Evolutionary conservation across 2,113 vertebrate species (phyloP).

Genomic region (Suricata suricatta): DNA sequence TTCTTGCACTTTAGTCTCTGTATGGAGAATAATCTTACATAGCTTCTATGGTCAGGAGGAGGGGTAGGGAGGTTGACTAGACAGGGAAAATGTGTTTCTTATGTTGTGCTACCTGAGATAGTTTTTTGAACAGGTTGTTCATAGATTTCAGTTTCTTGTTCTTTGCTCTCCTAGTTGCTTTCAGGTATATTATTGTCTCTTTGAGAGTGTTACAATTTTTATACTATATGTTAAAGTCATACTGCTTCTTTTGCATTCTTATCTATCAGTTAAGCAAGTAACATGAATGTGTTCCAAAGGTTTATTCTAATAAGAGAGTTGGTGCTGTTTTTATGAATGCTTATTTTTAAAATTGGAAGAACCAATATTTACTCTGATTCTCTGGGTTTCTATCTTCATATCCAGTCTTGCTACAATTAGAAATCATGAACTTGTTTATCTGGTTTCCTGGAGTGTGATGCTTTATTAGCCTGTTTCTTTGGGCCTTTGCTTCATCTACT

Average conservation of each 20-base stretch:
- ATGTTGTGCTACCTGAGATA: background rate
- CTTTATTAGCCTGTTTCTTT: conserved; percentile 90
- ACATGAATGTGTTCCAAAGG: background rate
- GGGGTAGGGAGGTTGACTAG: background rate
- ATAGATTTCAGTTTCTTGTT: conserved; percentile 1
- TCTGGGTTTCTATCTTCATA: conserved; percentile 75
- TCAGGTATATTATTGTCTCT: background rate
- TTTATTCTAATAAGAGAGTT: conserved; percentile 22
- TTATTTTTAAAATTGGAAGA: conserved; percentile 39
- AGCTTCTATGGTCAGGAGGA: background rate
- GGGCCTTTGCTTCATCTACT: conserved; percentile 91
- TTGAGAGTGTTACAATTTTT: background rate
- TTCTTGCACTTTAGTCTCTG: background rate
- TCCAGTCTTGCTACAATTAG: conserved; percentile 74
- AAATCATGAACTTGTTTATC: conserved; percentile 83
- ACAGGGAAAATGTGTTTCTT: conserved; percentile 5
- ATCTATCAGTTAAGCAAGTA: conserved; percentile 18
- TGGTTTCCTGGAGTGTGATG: conserved; percentile 86
- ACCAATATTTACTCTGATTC: background rate
- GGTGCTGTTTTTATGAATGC: background rate
- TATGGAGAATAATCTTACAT: background rate
- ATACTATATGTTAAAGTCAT: background rate
- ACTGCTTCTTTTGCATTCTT: background rate
- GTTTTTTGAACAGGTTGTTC: background rate
- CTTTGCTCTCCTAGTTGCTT: background rate